A percentile compares a stretch with the other conserved stretches of the same genome.
phyloP scores from a whole-genome alignment of 37 sponge, comb jelly and placozoan species.

The Ephydatia muelleri region DNA sequence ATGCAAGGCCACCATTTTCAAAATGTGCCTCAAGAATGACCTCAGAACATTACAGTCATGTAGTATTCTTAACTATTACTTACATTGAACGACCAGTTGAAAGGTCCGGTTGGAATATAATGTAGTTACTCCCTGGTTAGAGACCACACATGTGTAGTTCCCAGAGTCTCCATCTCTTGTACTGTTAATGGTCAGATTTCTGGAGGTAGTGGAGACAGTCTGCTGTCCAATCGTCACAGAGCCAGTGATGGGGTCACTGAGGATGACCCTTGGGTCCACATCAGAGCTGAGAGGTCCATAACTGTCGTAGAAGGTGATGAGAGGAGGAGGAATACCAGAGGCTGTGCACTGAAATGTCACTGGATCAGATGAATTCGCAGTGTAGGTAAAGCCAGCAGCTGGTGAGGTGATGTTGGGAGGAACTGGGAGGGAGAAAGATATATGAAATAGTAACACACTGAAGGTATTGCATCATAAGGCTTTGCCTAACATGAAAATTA shows the following conservation, averaged over 20 bases:
- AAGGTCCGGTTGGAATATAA: neutral
- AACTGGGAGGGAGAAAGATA: constrained; percentile 11
- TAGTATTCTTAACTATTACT: neutral
- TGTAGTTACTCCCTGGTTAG: neutral
- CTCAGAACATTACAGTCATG: neutral
- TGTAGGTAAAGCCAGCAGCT: neutral
- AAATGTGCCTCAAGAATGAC: too few relatives aligned
- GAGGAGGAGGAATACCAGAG: constrained; percentile 57
- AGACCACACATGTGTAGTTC: constrained; percentile 1
- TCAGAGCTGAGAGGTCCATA: neutral
- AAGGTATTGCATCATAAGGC: too few relatives aligned
- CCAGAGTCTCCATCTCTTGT: constrained; percentile 14
- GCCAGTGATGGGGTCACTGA: neutral
- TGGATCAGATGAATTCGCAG: constrained; percentile 19
- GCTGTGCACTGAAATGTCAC: constrained; percentile 45
- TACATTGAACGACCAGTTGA: constrained; percentile 19
- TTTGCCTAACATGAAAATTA: too few relatives aligned
- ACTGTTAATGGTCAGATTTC: neutral
- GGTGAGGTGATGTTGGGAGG: neutral
- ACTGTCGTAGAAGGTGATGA: constrained; percentile 33
- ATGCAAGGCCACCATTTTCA: too few relatives aligned
- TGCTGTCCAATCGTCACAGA: neutral
- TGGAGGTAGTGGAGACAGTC: constrained; percentile 2
- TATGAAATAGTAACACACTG: too few relatives aligned
- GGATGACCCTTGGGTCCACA: neutral